Evolutionary conservation across 2,797 vertebrate species (phyloP).

Genomic region (Lateolabrax maculatus): DNA sequence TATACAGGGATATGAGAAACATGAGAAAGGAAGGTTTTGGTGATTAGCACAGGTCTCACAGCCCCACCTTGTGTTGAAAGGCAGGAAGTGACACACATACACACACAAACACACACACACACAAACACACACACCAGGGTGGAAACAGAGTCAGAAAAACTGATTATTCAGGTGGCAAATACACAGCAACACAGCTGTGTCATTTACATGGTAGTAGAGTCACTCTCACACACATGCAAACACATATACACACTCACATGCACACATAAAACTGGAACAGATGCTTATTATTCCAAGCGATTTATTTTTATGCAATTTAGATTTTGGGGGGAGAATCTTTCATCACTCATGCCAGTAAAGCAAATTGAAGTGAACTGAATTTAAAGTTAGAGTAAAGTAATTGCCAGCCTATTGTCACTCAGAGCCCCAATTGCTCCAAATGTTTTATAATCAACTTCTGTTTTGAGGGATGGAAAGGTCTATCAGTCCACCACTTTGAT

Average conservation of each 20-base stretch:
- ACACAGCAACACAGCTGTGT: constrained; percentile 7
- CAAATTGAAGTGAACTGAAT: background rate
- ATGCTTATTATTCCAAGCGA: background rate
- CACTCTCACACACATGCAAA: background rate
- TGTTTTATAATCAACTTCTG: background rate
- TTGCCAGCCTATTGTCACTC: background rate
- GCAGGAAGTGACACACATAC: constrained; percentile 39
- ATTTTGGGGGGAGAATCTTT: background rate
- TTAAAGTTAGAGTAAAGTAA: background rate
- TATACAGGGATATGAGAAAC: constrained; percentile 6
- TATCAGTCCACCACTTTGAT: background rate
- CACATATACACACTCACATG: background rate
- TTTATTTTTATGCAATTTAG: background rate
- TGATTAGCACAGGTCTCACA: constrained; percentile 69
- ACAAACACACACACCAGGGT: background rate
- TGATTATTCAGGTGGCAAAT: background rate
- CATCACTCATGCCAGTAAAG: background rate
- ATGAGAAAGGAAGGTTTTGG: background rate
- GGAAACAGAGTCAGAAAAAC: background rate
- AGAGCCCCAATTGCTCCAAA: background rate
- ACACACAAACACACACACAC: constrained; percentile 21
- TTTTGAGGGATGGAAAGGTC: background rate
- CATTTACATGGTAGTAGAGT: background rate
- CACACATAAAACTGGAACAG: constrained; percentile 13
- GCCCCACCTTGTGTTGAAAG: constrained; percentile 80